These are phyloP conservation scores for Tubulanus polymorphus DNA, from an alignment of 2,888 invertebrate species.

Conservation along the genomic window DNA sequence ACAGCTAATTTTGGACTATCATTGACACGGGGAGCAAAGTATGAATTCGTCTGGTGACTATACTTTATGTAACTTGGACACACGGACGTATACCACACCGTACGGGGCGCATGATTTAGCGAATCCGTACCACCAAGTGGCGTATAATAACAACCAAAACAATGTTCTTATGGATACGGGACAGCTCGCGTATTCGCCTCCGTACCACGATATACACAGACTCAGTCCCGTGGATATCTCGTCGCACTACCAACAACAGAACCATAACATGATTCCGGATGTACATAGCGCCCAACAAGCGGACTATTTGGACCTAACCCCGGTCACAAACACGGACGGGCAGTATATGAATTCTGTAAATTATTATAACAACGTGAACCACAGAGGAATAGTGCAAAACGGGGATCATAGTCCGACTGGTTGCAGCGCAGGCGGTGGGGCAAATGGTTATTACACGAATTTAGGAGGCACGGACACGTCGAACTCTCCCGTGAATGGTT, in stretches of 20 bases:
- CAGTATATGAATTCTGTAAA: not conserved
- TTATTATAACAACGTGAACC: not conserved
- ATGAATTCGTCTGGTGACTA: constrained; percentile 49
- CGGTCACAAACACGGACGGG: not conserved
- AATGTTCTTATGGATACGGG: constrained; percentile 35
- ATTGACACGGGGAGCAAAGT: constrained; percentile 22
- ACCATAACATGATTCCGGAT: not conserved
- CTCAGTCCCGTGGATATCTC: not conserved
- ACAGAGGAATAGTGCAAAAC: not conserved
- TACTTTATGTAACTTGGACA: constrained; percentile 50
- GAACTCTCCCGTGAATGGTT: constrained; percentile 59
- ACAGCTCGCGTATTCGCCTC: constrained; percentile 17
- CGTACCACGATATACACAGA: not conserved
- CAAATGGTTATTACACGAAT: not conserved
- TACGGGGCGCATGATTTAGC: constrained; percentile 29
- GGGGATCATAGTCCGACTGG: not conserved
- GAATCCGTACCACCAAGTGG: no score
- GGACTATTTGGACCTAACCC: not conserved
- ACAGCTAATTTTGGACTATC: constrained; percentile 41
- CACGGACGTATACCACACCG: constrained; percentile 40
- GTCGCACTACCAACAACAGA: no score
- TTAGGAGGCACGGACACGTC: no score
- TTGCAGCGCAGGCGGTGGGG: no score
- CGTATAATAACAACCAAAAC: constrained; percentile 28
- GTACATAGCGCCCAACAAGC: no score